Conservation (phyloP, 2,113 vertebrate genomes). For the Lophius piscatorius region DNA sequence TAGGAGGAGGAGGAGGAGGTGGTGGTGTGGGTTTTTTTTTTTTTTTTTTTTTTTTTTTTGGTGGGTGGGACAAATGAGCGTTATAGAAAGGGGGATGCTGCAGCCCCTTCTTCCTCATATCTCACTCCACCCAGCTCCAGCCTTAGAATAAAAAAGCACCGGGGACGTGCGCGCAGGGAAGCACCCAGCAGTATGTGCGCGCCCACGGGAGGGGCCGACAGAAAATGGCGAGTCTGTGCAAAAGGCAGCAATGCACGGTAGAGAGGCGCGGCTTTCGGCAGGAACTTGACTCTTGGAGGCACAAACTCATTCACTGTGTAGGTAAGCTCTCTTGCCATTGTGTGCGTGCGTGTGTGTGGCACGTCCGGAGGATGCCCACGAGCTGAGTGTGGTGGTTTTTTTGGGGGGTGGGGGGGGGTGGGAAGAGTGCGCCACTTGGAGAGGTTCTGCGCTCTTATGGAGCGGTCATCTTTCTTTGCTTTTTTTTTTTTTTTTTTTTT, state of each 20-base stretch:
- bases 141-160: conserved; percentile 65
- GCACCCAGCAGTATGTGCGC: conserved; percentile 84
- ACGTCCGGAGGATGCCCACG: not conserved
- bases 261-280: conserved; percentile 90
- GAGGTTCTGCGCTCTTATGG: not conserved
- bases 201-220: conserved; percentile 82
- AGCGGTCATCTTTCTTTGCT: too few relatives aligned
- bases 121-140: conserved; percentile 73
- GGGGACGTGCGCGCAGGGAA: conserved; percentile 78
- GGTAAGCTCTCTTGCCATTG: conserved; percentile 84
- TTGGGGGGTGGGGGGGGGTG: too few relatives aligned
- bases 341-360: conserved; percentile 55
- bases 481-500: too few relatives aligned
- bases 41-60: too few relatives aligned
- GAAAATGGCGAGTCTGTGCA: conserved; percentile 94
- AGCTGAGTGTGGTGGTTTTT: not conserved
- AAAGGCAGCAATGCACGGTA: conserved; percentile 87
- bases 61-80: conserved; percentile 68
- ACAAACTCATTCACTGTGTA: conserved; percentile 90
- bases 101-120: conserved; percentile 68
- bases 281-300: conserved; percentile 89
- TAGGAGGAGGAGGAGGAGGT: conserved; percentile 8
- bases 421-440: too few relatives aligned
- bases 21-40: too few relatives aligned
- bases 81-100: conserved; percentile 75